Evolutionary conservation across 2,888 invertebrate genomes (phyloP), one percentile per base, ranked within the genome.

Genomic region (Eristalinus sepulchralis): DNA sequence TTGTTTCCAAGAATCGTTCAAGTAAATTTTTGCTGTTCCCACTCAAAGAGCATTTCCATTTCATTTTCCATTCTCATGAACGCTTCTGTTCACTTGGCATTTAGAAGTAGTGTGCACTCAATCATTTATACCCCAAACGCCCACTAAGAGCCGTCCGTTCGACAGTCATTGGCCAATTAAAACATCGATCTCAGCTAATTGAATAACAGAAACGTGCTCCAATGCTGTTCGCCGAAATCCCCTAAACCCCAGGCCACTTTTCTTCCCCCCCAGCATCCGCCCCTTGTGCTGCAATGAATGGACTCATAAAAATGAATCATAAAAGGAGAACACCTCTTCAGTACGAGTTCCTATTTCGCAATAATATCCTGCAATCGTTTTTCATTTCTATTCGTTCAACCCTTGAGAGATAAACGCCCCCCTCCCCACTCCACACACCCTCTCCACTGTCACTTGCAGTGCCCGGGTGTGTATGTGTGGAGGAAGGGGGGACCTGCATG

Each of bases 331-430:
- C 76, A 78, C 62, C 75, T 66, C 75, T 53, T 62, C 31, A 83
- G 57, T 59, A 77, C 53, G 67, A 60, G 82, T 70, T 82, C 68
- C 31, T 67, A 70, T 78, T 82, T 64, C 53, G 36, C 78, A 78
- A 82, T 86, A 78, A 86, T 78, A 83, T 73, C 78, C 86, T 83
- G 70, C 66, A 86, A 78, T 73, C 70, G 78, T 73, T 83, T 78
- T 62, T 78, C 73, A 78, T 79, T 75, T 75, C 66, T 68, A 78
- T 47, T 59, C 47, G 63, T 20, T 64, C 66, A 60, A 53, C 47
- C 55, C 22, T 33, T 6, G 11, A 6, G 24, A 47, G 47, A 47
- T 17, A 10, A 31, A 27, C n/a, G 55, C 60, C 60, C 60, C 24
- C 22, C n/a, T 22, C 10, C 11, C 55, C 24, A 36, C 57, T 22